A percentile compares a stretch with the other conserved stretches of the same genome.
phyloP scores from a whole-genome alignment of 1,140 invertebrate genomes.

The Dreissena rostriformis region DNA sequence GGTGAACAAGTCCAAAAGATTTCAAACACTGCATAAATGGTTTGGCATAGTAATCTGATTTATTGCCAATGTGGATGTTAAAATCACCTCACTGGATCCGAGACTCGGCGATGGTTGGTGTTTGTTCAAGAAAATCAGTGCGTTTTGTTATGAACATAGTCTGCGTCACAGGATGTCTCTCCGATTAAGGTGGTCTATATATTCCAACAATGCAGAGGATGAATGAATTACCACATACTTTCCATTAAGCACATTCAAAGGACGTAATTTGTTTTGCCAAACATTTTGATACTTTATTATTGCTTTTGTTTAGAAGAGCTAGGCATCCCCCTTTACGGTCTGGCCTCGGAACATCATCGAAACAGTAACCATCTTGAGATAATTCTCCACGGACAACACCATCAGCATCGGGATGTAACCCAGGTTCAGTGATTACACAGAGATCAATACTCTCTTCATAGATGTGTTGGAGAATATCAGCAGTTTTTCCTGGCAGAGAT shows the following conservation, averaged over 20 bases:
- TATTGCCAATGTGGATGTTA: conserved; percentile 16
- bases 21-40: conserved; percentile 4
- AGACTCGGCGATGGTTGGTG: background rate
- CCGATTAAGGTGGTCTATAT: conserved; percentile 14
- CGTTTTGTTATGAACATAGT: background rate
- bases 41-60: conserved; percentile 2
- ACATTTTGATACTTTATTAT: background rate
- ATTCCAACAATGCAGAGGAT: background rate
- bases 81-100: background rate
- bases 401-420: conserved; percentile 4
- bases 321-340: background rate
- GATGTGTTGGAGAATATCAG: no score
- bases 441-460: no score
- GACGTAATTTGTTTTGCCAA: background rate
- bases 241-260: background rate
- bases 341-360: conserved; percentile 7
- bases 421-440: conserved; percentile 24
- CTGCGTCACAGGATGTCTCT: conserved; percentile 7
- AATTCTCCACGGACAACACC: conserved; percentile 22
- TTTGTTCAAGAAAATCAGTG: conserved; percentile 7
- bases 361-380: conserved; percentile 18
- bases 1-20: conserved; percentile 12
- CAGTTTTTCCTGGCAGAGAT: background rate
- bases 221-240: no score
- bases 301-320: conserved; percentile 16